phyloP scores from a whole-genome alignment of 2,113 vertebrate genomes.

The Anoura caudifer region DNA sequence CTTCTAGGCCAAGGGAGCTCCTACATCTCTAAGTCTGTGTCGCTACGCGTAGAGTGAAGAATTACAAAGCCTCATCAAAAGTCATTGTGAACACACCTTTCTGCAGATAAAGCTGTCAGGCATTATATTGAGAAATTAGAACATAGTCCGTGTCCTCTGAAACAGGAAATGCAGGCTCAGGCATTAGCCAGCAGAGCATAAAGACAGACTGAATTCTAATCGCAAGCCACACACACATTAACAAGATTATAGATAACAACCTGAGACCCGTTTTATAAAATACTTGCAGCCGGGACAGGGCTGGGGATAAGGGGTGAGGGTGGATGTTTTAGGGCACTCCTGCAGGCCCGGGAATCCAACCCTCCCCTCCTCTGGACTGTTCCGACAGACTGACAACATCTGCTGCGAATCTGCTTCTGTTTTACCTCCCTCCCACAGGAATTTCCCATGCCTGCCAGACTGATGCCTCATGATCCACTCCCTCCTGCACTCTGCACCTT shows the following conservation, averaged over 20 bases:
- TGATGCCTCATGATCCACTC: background rate
- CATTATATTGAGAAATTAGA: constrained; percentile 24
- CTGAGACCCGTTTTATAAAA: background rate
- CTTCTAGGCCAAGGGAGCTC: background rate
- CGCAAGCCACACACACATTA: background rate
- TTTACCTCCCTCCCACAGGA: background rate
- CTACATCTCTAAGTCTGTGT: background rate
- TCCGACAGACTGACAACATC: background rate
- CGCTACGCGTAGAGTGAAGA: background rate
- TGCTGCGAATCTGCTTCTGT: background rate
- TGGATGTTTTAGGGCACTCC: background rate
- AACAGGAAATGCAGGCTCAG: constrained; percentile 45
- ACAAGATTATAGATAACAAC: background rate
- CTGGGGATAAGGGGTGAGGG: background rate
- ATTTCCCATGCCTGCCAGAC: background rate
- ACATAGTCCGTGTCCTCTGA: background rate
- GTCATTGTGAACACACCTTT: background rate
- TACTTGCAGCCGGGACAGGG: background rate
- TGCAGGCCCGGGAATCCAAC: background rate
- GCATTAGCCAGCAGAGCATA: background rate
- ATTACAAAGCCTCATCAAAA: background rate
- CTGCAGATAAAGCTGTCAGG: background rate
- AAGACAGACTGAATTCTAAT: background rate
- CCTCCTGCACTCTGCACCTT: background rate
- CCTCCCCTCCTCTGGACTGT: background rate